These are phyloP conservation scores for Syngnathus rostellatus DNA, from an alignment of 2,797 vertebrate species.

Conservation along the genomic window DNA sequence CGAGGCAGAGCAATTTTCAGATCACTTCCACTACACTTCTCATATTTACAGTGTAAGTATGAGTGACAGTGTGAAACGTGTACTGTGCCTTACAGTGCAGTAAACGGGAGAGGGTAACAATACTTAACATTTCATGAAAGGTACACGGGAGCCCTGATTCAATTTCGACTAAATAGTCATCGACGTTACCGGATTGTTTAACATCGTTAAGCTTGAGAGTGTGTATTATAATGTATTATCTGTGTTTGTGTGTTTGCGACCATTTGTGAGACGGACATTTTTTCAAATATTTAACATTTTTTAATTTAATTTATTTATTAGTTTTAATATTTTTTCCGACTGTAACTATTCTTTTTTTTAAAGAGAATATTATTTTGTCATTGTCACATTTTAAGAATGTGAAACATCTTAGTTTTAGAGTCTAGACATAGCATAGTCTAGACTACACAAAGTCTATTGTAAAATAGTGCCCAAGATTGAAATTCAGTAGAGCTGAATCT, in stretches of 20 bases:
- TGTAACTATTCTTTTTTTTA: not conserved
- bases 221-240: not conserved
- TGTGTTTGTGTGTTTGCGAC: no score
- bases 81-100: constrained; percentile 25
- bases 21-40: constrained; percentile 58
- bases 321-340: not conserved
- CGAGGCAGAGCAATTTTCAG: constrained; percentile 63
- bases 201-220: not conserved
- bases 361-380: no score
- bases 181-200: not conserved
- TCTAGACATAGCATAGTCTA: no score
- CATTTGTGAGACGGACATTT: no score
- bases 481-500: no score
- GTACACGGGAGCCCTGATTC: not conserved
- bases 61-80: constrained; percentile 52
- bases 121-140: not conserved
- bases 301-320: no score
- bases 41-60: constrained; percentile 64
- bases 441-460: no score
- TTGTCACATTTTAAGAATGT: no score
- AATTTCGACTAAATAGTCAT: not conserved
- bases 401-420: no score
- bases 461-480: no score
- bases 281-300: no score
- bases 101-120: constrained; percentile 35